A percentile compares a stretch with the other conserved stretches of the same genome.
Conservation (phyloP, 2,113 vertebrate species). For the Trogon melanurus region DNA sequence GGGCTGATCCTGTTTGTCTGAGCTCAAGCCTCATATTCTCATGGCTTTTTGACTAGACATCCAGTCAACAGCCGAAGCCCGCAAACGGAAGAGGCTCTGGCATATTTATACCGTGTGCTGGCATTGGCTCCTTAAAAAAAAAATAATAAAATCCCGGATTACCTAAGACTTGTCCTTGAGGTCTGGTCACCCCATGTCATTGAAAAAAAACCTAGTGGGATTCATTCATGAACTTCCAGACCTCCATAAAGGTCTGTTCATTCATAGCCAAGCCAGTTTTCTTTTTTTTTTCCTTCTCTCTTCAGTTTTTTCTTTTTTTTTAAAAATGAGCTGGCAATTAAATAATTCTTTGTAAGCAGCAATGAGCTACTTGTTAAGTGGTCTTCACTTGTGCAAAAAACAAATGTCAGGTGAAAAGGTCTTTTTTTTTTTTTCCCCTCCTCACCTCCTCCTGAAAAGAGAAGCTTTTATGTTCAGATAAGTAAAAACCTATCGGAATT, state of each 20-base stretch:
- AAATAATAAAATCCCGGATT: neutral
- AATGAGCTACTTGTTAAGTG: no score
- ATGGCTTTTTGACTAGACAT: slow-evolving; percentile 52
- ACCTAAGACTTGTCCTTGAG: slow-evolving; percentile 52
- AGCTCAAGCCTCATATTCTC: neutral
- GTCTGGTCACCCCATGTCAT: slow-evolving; percentile 56
- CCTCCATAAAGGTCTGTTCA: slow-evolving; percentile 70
- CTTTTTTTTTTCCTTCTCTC: neutral
- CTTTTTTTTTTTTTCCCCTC: no score
- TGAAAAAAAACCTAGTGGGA: slow-evolving; percentile 35
- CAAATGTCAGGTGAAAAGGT: no score
- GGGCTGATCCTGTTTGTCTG: neutral
- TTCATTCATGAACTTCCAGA: slow-evolving; percentile 70
- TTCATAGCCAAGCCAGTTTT: slow-evolving; percentile 50
- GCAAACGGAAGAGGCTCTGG: slow-evolving; percentile 47
- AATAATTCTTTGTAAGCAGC: no score
- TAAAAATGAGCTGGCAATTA: no score
- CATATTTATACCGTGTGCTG: slow-evolving; percentile 57
- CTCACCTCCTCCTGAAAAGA: neutral
- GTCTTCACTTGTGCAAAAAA: no score
- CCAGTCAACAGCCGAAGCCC: slow-evolving; percentile 43
- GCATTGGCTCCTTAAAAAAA: neutral
- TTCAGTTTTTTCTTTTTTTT: no score
- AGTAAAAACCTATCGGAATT: slow-evolving; percentile 23
- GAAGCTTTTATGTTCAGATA: slow-evolving; percentile 23